Evolutionary conservation across 2,113 vertebrate species (phyloP), one percentile per base, ranked within the genome.

Genomic region (Pygathrix nemaeus): DNA sequence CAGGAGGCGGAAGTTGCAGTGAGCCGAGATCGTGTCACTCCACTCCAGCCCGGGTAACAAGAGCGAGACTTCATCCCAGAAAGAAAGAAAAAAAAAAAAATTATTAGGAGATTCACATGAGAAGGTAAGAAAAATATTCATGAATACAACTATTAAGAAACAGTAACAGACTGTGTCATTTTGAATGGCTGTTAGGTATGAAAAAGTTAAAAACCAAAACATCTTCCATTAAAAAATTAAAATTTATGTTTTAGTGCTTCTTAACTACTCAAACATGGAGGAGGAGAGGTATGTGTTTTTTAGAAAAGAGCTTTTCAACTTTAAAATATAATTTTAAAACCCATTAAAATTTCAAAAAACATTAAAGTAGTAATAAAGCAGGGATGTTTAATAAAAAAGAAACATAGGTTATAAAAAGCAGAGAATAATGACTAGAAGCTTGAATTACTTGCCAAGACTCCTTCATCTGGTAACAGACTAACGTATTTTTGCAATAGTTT

Each of bases 261-360:
- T 86, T 55, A 59, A 52, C 55, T 61, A 85, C 30, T 79, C 32
- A 76, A 48, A 59, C 18, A 79, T 20, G 12, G 50, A 90, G 23
- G 35, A 7, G 50, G 76, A 10, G 57, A 87, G 13, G 10, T 11
- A 85, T 25, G 27, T 50, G 23, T 30, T 68, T 97, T 97, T 72
- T 35, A 94, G 55, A 91, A 97, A 66, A 82, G 3, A 43, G 45
- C 35, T 81, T 94, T 95, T 90, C 38, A 91, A 94, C 73, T 91
- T 95, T 32, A 93, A 95, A 93, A 88, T 79, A 84, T 55, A 94
- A 97, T 91, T 93, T 94, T 82, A 88, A 45, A 96, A 79, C 30
- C 66, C 81, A 78, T 59, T 93, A 88, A 96, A 96, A 91, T 93
- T 94, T 94, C 85, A 97, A 70, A 55, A 57, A 90, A 93, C 68